Evolutionary conservation across 92 coral and sea anemone species (phyloP), one percentile per base, ranked within the genome.

Genomic region (Phenganax stokvisi): DNA sequence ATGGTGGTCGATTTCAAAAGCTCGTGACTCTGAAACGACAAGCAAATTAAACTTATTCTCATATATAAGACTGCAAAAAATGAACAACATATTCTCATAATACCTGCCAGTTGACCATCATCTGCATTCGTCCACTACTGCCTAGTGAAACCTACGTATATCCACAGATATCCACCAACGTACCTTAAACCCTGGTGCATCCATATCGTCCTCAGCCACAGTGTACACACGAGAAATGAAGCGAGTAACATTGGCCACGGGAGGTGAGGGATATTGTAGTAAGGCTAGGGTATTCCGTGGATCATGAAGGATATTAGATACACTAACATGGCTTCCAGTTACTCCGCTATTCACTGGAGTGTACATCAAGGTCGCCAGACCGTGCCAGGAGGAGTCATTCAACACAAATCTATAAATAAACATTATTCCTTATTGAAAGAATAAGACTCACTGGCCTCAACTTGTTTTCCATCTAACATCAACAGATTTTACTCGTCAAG

Each of bases 301-400:
- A 60, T 76, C 81, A 56, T 57, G 67, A 28, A 64, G 81, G 70
- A 76, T 76, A 76, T 9, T 11, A 10, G 81, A 57, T 56, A 76
- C 81, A 59, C 57, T 56, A 12, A 76, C 29, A 59, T 9, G 10
- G 13, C 69, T 76, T 76, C 81, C 81, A 1, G 70, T 76, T 2
- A 6, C 16, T 37, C 69, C 81, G 59, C 70, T 59, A 16, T 57
- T n/a, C 28, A 59, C 69, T 4, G 70, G 54, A 27, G 30, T 76
- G 70, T 57, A 76, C 55, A 12, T 76, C 56, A 76, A 16, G 6
- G 70, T 57, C 6, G 81, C 81, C 81, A 76, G 70, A 13, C 81
- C 81, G 63, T 76, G 81, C 81, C 81, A 76, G 6, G 52, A 76
- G 51, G 81, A 11, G 70, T 76, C 81, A 56, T 76, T 31, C 17